Evolutionary conservation across 2,797 vertebrate species (phyloP).

Genomic region (Cossypha heuglini): DNA sequence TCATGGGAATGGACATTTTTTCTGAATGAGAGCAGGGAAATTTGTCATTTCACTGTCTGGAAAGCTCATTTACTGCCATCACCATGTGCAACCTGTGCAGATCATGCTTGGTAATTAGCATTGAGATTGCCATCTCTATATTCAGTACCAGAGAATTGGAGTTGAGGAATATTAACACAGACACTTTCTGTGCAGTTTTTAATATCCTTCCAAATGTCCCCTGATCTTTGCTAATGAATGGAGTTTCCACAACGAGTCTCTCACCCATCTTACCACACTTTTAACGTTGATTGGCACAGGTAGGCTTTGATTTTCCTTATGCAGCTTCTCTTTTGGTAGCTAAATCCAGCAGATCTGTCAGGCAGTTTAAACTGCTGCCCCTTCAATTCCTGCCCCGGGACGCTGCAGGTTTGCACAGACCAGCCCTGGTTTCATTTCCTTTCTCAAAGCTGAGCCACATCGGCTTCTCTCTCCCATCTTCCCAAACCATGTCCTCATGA

Average conservation of each 20-base stretch:
- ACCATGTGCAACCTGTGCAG: neutral
- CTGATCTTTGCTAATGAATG: neutral
- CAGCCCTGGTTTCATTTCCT: neutral
- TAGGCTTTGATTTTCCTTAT: neutral
- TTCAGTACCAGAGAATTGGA: neutral
- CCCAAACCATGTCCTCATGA: neutral
- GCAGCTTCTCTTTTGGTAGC: neutral
- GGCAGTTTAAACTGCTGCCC: neutral
- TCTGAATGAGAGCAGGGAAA: neutral
- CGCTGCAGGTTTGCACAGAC: neutral
- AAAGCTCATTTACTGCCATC: constrained; percentile 1
- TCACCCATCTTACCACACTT: neutral
- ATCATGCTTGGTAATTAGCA: neutral
- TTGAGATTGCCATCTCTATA: neutral
- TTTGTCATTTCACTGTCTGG: neutral
- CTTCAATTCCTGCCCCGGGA: neutral
- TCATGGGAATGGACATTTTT: neutral
- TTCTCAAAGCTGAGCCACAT: neutral
- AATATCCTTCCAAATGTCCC: neutral
- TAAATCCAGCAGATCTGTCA: neutral
- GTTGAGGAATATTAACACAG: neutral
- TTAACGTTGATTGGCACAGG: neutral
- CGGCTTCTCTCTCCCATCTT: neutral
- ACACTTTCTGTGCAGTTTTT: neutral
- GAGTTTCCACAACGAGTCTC: neutral